Conservation (phyloP, 2,888 invertebrate genomes). For the Gisinianus flammeolus region DNA sequence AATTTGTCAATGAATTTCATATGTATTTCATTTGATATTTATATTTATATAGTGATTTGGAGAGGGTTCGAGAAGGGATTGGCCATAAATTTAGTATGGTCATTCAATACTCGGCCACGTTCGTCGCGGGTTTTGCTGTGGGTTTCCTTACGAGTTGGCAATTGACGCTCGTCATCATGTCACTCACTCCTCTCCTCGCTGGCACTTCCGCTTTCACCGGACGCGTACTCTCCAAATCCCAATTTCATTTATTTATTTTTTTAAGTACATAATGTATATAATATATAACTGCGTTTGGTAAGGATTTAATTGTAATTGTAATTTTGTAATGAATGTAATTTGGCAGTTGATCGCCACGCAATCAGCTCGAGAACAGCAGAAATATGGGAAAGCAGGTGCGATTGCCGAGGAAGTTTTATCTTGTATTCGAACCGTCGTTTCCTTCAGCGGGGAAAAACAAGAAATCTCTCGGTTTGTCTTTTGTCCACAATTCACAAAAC, state of each 20-base stretch:
- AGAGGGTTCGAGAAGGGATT: conserved; percentile 64
- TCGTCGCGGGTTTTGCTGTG: conserved; percentile 63
- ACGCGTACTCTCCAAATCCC: conserved; percentile 60
- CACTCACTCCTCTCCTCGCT: conserved; percentile 64
- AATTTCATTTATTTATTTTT: background rate
- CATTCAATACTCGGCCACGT: conserved; percentile 62
- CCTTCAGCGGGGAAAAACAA: conserved; percentile 63
- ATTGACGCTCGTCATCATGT: conserved; percentile 66
- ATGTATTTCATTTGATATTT: background rate
- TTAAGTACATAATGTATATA: background rate
- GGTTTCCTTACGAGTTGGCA: conserved; percentile 66
- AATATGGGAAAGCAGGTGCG: conserved; percentile 65
- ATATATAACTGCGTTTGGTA: background rate
- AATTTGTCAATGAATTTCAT: background rate
- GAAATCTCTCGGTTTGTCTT: conserved; percentile 63
- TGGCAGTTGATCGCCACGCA: conserved; percentile 63
- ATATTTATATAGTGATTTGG: conserved; percentile 63
- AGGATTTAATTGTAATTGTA: too few relatives aligned
- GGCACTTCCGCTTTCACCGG: conserved; percentile 62
- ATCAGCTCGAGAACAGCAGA: conserved; percentile 62
- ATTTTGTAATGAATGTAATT: background rate
- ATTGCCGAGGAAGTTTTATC: conserved; percentile 63
- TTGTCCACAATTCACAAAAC: background rate
- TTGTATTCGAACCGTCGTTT: conserved; percentile 62
- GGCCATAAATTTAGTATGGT: conserved; percentile 65